Evolutionary conservation across 2,888 invertebrate genomes (phyloP), one percentile per base, ranked within the genome.

Genomic region (Micoletzkya japonica): DNA sequence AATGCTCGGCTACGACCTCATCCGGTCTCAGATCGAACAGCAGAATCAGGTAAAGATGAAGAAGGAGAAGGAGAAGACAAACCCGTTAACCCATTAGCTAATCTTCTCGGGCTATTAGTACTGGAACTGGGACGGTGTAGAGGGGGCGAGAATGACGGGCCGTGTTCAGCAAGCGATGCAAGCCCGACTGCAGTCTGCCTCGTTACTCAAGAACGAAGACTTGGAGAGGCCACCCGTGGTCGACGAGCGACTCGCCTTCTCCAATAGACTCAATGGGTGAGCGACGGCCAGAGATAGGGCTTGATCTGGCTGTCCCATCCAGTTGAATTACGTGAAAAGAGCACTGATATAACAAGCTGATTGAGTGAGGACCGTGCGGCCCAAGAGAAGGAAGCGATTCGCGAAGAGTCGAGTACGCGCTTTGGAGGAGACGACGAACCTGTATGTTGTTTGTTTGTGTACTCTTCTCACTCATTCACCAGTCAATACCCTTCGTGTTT

Each of bases 1-100:
- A 26, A 68, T 68, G 68, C 37, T 68, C 32, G 68, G 68, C 1
- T 57, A 57, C 44, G 68, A 68, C 49, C 32, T 68, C 32, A 57
- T 68, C 30, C 28, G 68, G 6, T 39, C 68, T 28, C 68, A 68
- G 37, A 54, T 66, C 20, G 44, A 54, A 20, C 64, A 66, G 7
- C 54, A 52, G 7, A 14, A 54, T n/a, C 54, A 54, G 26, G 50
- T 50, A n/a, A 7, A 10, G 44, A 44, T 10, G 44, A 44, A 14
- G 44, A 44, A 44, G 44, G 44, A 44, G 44, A 44, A 44, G 44
- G 44, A 54, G 54, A 24, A 54, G 17, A 54, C 7, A 54, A 20
- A 44, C 44, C 44, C 20, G 44, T 44, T n/a, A n/a, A n/a, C n/a
- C n/a, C n/a, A n/a, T n/a, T n/a, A n/a, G n/a, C n/a, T n/a, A n/a